Evolutionary conservation across 2,797 vertebrate genomes (phyloP).

Genomic region (Epinephelus malabaricus): DNA sequence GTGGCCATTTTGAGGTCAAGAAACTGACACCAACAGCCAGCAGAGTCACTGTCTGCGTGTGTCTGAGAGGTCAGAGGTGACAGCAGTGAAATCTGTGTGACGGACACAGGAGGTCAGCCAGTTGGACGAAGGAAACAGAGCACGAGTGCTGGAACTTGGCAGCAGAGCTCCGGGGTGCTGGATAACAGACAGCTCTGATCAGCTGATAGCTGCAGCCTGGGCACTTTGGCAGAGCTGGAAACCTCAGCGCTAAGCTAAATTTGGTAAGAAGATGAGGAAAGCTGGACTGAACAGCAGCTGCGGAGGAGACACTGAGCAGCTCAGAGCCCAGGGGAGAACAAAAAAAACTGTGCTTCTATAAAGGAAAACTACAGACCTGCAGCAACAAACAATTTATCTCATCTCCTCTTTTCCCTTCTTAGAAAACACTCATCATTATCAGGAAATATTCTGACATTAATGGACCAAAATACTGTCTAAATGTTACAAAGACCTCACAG

Average conservation of each 20-base stretch:
- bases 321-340: background rate
- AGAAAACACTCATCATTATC: background rate
- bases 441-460: background rate
- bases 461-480: background rate
- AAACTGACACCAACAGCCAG: background rate
- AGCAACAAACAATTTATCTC: background rate
- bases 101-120: background rate
- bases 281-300: slow-evolving; percentile 14
- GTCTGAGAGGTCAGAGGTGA: slow-evolving; percentile 7
- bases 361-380: background rate
- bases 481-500: background rate
- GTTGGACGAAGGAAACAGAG: slow-evolving; percentile 9
- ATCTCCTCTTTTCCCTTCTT: background rate
- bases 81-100: background rate
- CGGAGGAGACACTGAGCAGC: slow-evolving; percentile 4
- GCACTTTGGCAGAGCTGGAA: slow-evolving; percentile 5
- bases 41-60: background rate
- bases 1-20: background rate
- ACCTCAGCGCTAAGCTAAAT: slow-evolving; percentile 8
- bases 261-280: slow-evolving; percentile 11
- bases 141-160: slow-evolving; percentile 20
- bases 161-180: background rate
- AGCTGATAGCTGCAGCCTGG: slow-evolving; percentile 19
- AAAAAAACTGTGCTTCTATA: too few relatives aligned
- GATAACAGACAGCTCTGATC: slow-evolving; percentile 16